Percentiles rank a stretch among this genome's conserved stretches.
phyloP scores from a whole-genome alignment of 2,888 invertebrate species.

The Acheta domesticus region DNA sequence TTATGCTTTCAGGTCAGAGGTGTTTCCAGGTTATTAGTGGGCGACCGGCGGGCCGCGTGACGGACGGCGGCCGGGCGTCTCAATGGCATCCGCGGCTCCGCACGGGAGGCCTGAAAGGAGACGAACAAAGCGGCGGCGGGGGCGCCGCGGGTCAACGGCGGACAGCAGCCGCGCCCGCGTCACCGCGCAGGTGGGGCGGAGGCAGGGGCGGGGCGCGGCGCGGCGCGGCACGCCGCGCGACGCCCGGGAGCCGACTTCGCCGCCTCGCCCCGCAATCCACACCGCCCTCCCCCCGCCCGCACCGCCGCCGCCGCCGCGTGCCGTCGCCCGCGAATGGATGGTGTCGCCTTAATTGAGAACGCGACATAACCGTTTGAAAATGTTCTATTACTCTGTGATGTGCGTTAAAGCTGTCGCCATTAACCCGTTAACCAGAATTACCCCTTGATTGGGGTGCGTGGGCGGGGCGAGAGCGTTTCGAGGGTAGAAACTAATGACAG shows the following conservation, averaged over 20 bases:
- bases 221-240: no score
- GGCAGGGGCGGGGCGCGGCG: no score
- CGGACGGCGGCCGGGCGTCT: not conserved
- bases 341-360: constrained; percentile 18
- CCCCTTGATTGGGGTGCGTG: not conserved
- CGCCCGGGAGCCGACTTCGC: no score
- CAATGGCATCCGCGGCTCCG: not conserved
- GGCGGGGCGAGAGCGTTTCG: not conserved
- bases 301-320: not conserved
- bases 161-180: no score
- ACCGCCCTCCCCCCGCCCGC: not conserved
- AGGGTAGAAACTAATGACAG: constrained; percentile 18
- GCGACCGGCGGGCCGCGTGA: not conserved
- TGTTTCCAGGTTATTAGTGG: not conserved
- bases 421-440: constrained; percentile 18
- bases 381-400: constrained; percentile 5
- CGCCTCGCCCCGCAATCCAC: not conserved
- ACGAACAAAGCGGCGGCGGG: no score
- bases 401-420: constrained; percentile 18
- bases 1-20: not conserved
- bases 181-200: no score
- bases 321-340: not conserved
- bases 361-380: constrained; percentile 18
- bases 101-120: no score
- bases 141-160: no score